Evolutionary conservation across 2,113 vertebrate genomes (phyloP).

Genomic region (Nothocercus nigrocapillus): DNA sequence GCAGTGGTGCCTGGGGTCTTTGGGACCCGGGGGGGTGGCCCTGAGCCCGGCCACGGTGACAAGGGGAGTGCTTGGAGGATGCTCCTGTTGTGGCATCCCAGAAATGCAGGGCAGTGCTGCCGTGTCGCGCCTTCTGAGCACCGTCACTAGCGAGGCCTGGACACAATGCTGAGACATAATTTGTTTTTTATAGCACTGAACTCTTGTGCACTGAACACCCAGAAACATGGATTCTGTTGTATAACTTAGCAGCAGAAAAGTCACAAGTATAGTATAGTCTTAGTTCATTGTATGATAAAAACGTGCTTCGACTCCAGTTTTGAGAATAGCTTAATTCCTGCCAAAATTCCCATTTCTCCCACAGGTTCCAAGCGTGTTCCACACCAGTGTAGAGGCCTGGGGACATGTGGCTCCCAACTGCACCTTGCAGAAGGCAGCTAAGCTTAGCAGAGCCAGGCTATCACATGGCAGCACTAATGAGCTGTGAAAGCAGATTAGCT

Average conservation of each 20-base stretch:
- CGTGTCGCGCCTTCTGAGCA: background rate
- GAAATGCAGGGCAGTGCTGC: fast-evolving
- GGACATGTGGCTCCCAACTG: background rate
- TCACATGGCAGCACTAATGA: background rate
- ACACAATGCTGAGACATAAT: background rate
- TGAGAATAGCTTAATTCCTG: background rate
- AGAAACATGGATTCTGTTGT: background rate
- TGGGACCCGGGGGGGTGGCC: no score
- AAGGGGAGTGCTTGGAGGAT: background rate
- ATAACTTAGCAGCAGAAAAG: background rate
- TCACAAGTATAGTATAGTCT: background rate
- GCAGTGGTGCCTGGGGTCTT: background rate
- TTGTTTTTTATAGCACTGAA: background rate
- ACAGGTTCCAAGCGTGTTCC: background rate
- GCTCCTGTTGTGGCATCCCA: background rate
- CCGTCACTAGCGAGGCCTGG: fast-evolving
- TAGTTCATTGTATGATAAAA: background rate
- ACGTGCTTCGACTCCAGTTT: background rate
- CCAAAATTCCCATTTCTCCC: background rate
- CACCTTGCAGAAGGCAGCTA: slow-evolving; percentile 1
- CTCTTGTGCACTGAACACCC: background rate
- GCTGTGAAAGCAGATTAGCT: slow-evolving; percentile 17
- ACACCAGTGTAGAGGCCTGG: background rate
- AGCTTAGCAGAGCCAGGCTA: background rate
- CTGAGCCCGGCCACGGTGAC: background rate